Base-by-base conservation (phyloP, 2,797 vertebrate genomes). In the Chaunax sp. region DNA sequence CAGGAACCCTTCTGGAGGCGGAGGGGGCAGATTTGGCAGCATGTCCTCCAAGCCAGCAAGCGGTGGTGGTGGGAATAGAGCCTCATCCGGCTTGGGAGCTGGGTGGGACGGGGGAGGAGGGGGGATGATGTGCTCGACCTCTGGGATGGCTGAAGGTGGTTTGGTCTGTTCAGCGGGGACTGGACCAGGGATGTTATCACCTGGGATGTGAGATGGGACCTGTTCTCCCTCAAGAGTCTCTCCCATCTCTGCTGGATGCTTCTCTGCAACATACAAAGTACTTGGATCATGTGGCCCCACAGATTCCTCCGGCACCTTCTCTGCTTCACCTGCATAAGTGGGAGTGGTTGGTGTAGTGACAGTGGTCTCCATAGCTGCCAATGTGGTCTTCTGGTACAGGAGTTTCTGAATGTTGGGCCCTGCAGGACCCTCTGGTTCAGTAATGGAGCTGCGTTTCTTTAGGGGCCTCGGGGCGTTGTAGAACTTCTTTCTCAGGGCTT, bases 371-470 rank as follows among this genome's bases (percentile, higher is more conserved):
- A 99, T 98, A 19, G 96, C 98, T 44, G 96, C 96, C 51, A 99
- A 85, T 0, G 97, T 98, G 77, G 97, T 97, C 84, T 98, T 96
- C 93, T 99, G 97, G 81, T 99, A 99, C n/a, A 98, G 78, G 4
- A 99, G 95, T 80, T 98, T 99, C 92, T 99, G 97, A 63, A 99
- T 97, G 81, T 98, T 98, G n/a, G 97, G 97, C 33, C 97, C 97
- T 0, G 94, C 95, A 0, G 98, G 97, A 3, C 97, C 96, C 80
- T 99, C 98, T 0, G 98, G 97, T 78, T 99, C 98, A 0, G 98
- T 98, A 70, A 99, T 98, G 11, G 98, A 99, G 91, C 97, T 98
- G n/a, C 98, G 96, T 45, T 99, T 99, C 89, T 99, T 99, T 16
- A 99, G 88, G 0, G 98, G 97, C 13, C 98, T 81, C 0, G 98